These are phyloP conservation scores for Dolichopus griseipennis DNA, from an alignment of 2,888 invertebrate species.

Conservation along the genomic window DNA sequence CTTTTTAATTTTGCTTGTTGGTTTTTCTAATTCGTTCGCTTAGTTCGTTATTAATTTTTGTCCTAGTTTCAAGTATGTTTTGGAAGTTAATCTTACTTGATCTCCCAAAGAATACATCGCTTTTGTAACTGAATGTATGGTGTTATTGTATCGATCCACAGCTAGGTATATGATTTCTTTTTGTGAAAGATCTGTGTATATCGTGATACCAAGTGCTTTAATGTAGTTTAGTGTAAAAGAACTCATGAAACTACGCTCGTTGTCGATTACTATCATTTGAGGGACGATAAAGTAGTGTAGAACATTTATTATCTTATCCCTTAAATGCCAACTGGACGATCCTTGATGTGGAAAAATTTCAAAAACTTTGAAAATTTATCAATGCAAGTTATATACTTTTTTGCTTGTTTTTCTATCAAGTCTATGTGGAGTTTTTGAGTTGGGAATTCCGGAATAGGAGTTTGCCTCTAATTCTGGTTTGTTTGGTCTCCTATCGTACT, in stretches of 20 bases:
- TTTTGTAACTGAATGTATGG: conserved; percentile 20
- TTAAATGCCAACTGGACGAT: conserved; percentile 12
- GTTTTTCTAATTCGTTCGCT: no score
- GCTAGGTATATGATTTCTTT: conserved; percentile 13
- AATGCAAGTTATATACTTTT: conserved; percentile 12
- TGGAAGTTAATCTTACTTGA: conserved; percentile 22
- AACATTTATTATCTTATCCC: conserved; percentile 20
- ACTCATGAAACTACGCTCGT: conserved; percentile 21
- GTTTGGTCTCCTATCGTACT: conserved; percentile 15
- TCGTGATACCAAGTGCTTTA: conserved; percentile 19
- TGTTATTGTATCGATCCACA: conserved; percentile 18
- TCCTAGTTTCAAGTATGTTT: conserved; percentile 19
- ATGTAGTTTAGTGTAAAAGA: conserved; percentile 20
- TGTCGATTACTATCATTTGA: conserved; percentile 21
- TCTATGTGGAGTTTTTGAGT: conserved; percentile 9
- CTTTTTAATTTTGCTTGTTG: conserved; percentile 18
- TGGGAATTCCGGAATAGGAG: conserved; percentile 16
- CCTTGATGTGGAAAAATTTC: not conserved
- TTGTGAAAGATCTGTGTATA: conserved; percentile 13
- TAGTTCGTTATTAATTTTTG: conserved; percentile 21
- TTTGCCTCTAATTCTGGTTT: conserved; percentile 18
- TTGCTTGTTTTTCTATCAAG: not conserved
- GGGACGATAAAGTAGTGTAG: conserved; percentile 20
- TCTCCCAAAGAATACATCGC: conserved; percentile 22
- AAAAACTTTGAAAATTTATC: conserved; percentile 12